Base-by-base conservation (phyloP, 2,888 invertebrate species). In the Melinaea menophilus region DNA sequence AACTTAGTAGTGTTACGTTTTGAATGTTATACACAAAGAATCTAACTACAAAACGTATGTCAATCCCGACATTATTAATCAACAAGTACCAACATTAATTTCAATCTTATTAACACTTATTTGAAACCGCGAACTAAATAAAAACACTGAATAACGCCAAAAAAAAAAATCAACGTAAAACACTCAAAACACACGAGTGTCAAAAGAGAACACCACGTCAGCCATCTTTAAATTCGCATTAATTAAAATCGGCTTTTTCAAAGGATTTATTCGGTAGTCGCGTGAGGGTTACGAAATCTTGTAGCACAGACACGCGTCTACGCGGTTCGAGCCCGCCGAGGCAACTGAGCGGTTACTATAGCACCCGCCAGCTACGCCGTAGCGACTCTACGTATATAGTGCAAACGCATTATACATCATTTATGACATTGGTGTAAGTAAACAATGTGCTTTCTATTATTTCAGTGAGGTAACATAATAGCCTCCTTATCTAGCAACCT, bases 261-360 rank as follows among this genome's bases (percentile, higher is more conserved):
- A 69, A 68, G 69, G 71, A 70, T 72, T 74, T 74, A 73, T 73
- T 75, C 70, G 75, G 67, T 67, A 70, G 64, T 61, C 61, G 58
- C 47, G 51, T 46, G 11, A 58, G 51, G 65, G 65, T 58, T 63
- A 65, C 65, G 66, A 35, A 59, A 56, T 58, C 63, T 34, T 66
- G 64, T 78, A 76, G 81, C 74, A 71, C 73, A 68, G 69, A 63
- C 68, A 68, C 77, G 77, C 86, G 89, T 86, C 85, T 85, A 85
- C 85, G 85, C 85, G 79, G 76, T 69, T 70, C 76, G 81, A 73
- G 76, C 75, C 76, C 83, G 79, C 80, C 81, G 75, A 78, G 76
- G 77, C 79, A 80, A 88, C 88, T 88, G 86, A 79, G 73, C 75
- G 88, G 41, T 88, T 86, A 80, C 88, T 88, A 88, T 88, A 88